These are phyloP conservation scores for Vulpes ferrilata DNA, from an alignment of 2,113 vertebrate species.

Conservation along the genomic window DNA sequence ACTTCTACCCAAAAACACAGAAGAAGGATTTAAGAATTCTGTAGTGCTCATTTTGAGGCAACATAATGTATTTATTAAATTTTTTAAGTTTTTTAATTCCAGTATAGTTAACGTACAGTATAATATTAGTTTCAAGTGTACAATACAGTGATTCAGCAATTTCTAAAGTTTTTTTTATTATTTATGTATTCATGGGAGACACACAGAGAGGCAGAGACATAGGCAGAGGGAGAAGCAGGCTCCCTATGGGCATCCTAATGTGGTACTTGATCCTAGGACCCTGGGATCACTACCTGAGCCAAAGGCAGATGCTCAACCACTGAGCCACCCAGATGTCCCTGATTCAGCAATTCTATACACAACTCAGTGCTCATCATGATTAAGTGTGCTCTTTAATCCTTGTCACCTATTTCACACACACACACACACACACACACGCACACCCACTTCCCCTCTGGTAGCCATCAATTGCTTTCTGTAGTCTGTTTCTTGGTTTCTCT, in stretches of 20 bases:
- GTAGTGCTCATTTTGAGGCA: constrained; percentile 18
- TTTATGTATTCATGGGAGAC: too few relatives aligned
- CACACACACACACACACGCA: background rate
- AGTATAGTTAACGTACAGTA: background rate
- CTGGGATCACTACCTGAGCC: too few relatives aligned
- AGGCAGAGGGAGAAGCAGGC: too few relatives aligned
- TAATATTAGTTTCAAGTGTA: background rate
- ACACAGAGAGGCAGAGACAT: too few relatives aligned
- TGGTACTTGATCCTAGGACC: too few relatives aligned
- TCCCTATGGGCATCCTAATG: too few relatives aligned
- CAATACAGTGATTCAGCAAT: background rate
- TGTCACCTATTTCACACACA: background rate
- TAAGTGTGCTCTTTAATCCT: background rate
- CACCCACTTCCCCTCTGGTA: background rate
- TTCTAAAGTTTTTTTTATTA: background rate
- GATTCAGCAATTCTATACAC: background rate
- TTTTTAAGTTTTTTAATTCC: background rate
- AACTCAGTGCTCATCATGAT: background rate
- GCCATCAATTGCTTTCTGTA: background rate
- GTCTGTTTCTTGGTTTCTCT: background rate
- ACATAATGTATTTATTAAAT: background rate
- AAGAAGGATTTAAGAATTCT: constrained; percentile 42
- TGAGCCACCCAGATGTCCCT: background rate
- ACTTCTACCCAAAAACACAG: background rate
- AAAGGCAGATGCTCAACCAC: too few relatives aligned